Conservation (phyloP, 1,140 invertebrate species). For the Bombus polaris region DNA sequence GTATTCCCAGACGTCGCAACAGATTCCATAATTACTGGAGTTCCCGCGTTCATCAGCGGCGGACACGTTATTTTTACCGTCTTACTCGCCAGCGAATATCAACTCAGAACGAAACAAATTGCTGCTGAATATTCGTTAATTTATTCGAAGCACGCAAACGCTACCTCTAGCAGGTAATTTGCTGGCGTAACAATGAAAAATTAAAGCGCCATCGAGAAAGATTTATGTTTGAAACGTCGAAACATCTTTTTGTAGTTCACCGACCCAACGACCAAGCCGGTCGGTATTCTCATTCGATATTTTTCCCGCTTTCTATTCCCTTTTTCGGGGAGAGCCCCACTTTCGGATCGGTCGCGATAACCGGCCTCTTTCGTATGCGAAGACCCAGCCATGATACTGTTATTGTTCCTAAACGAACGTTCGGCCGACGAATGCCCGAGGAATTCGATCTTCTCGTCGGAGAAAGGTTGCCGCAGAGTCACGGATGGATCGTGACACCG, state of each 20-base stretch:
- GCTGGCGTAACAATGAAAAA: not conserved
- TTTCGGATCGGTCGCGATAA: slow-evolving; percentile 45
- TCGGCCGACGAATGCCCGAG: not conserved
- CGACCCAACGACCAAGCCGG: slow-evolving; percentile 7
- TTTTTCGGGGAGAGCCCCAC: slow-evolving; percentile 42
- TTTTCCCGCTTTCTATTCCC: slow-evolving; percentile 63
- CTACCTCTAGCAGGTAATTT: not conserved
- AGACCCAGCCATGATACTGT: slow-evolving; percentile 35
- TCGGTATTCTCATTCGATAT: slow-evolving; percentile 54
- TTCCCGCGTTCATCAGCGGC: slow-evolving; percentile 42
- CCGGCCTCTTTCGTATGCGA: slow-evolving; percentile 54
- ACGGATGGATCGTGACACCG: not conserved
- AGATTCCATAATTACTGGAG: slow-evolving; percentile 41
- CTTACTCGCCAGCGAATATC: too few relatives aligned
- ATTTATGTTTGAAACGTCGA: not conserved
- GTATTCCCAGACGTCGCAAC: slow-evolving; percentile 35
- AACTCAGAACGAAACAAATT: not conserved
- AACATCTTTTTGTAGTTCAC: not conserved
- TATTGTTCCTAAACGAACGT: slow-evolving; percentile 51
- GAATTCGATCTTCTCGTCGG: slow-evolving; percentile 11
- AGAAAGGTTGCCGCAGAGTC: not conserved
- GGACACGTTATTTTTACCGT: not conserved
- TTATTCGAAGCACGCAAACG: not conserved
- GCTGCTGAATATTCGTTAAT: not conserved
- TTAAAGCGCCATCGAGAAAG: not conserved